Evolutionary conservation across 2,888 invertebrate species (phyloP), one percentile per base, ranked within the genome.

Genomic region (Acanthosepion pharaonis): DNA sequence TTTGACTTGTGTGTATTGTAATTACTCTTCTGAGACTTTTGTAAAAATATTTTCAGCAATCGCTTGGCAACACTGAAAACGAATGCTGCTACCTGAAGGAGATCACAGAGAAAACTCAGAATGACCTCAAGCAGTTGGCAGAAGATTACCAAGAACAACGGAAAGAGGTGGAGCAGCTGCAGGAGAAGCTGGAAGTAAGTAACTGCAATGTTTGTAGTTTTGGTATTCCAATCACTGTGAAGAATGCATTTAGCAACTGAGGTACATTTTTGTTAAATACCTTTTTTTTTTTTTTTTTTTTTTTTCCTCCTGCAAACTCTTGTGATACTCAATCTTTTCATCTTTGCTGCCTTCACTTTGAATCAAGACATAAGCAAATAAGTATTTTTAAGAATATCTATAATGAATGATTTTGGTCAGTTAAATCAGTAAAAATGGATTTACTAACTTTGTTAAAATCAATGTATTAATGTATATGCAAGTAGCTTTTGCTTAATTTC

Each of bases 21-120:
- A 23, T 20, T 48, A 0, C 48, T 48, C 15, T 48, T 48, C 33
- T 92, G 9, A n/a, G 28, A n/a, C 49, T 92, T 48, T 92, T 59
- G 59, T 59, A 23, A 59, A 42, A 59, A 6, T 59, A 5, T 49
- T 92, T 51, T 92, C 48, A 98, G 97, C 96, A 97, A 95, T 97
- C 98, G 9, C 96, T 98, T 96, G 98, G 98, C 94, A 98, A 98
- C 95, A 98, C 98, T n/a, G 98, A 98, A 97, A 98, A 98, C 96
- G 98, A 98, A 97, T 98, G 98, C 96, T 97, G 98, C 92, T 98
- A 98, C 95, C 97, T 98, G 95, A 98, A 98, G 95, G 98, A 98
- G 96, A 98, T 98, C 96, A 98, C 98, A 96, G 98, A 98, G 94
- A 96, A 96, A 91, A 96, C 97, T 28, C 97, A 98, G 97, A 98